Conservation (phyloP, 2,888 invertebrate species). For the Macrophya alboannulata region DNA sequence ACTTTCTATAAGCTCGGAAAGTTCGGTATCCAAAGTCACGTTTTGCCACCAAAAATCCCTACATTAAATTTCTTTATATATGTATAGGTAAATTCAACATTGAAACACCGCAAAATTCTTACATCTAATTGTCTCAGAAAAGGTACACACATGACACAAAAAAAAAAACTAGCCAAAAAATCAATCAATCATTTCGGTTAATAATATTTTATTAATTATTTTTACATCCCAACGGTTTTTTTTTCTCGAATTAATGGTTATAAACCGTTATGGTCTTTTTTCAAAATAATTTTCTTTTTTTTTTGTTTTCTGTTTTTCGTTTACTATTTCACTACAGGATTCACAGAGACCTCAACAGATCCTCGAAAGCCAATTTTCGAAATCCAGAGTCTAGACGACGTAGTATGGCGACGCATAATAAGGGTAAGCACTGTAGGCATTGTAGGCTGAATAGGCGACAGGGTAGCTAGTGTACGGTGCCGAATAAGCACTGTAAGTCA, state of each 20-base stretch:
- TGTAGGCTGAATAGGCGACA: slow-evolving; percentile 66
- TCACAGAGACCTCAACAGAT: background rate
- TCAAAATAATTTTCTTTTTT: slow-evolving; percentile 2
- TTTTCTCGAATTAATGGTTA: background rate
- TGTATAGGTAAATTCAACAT: background rate
- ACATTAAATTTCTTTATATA: background rate
- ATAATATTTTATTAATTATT: slow-evolving; percentile 5
- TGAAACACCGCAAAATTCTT: background rate
- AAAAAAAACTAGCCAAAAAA: background rate
- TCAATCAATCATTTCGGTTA: background rate
- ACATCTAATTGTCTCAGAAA: background rate
- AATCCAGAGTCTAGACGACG: slow-evolving; percentile 63
- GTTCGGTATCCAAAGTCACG: background rate
- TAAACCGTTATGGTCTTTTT: background rate
- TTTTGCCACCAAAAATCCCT: background rate
- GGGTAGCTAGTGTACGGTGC: slow-evolving; percentile 70
- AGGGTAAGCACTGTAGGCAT: slow-evolving; percentile 70
- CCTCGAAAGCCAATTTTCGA: background rate
- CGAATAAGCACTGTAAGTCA: slow-evolving; percentile 69
- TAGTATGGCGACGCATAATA: slow-evolving; percentile 72
- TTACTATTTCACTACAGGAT: background rate
- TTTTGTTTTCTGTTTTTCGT: background rate
- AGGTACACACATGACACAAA: background rate
- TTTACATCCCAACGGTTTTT: background rate
- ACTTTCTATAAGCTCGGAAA: slow-evolving; percentile 1